A percentile compares a stretch with the other conserved stretches of the same genome.
These are phyloP conservation scores for Tridacna crocea DNA, from an alignment of 2,888 invertebrate genomes.

Conservation along the genomic window DNA sequence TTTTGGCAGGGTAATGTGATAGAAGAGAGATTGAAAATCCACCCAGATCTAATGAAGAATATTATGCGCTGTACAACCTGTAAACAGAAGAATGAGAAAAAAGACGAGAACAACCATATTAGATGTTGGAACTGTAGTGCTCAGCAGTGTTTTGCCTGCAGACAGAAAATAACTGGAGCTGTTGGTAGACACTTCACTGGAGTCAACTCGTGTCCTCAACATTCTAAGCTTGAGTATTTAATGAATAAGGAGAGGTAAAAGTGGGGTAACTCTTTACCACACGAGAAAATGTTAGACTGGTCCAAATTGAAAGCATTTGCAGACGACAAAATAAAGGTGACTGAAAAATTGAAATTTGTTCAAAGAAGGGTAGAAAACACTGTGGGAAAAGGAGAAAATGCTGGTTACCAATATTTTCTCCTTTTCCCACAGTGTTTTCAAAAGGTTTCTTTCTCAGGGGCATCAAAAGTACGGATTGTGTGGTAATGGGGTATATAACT, in stretches of 20 bases:
- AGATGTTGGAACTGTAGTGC: conserved; percentile 76
- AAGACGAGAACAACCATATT: conserved; percentile 72
- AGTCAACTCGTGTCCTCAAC: conserved; percentile 66
- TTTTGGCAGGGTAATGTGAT: conserved; percentile 60
- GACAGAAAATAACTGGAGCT: conserved; percentile 64
- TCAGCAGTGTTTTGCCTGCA: conserved; percentile 72
- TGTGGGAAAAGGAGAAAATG: no score
- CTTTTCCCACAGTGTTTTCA: no score
- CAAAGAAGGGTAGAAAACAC: no score
- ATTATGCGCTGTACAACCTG: conserved; percentile 66
- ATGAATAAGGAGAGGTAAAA: background rate
- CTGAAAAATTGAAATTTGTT: no score
- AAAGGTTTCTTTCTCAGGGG: no score
- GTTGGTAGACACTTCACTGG: conserved; percentile 69
- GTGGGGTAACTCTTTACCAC: no score
- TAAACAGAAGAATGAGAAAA: conserved; percentile 69
- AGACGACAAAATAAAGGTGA: no score
- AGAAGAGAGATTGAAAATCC: conserved; percentile 50
- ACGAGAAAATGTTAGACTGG: no score
- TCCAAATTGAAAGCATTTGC: no score
- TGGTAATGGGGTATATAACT: no score
- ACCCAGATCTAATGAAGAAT: conserved; percentile 54
- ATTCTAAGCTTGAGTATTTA: conserved; percentile 33
- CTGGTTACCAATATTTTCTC: no score
- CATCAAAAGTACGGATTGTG: no score